Base-by-base conservation (phyloP, 2,113 vertebrate species). In the Pavo muticus region DNA sequence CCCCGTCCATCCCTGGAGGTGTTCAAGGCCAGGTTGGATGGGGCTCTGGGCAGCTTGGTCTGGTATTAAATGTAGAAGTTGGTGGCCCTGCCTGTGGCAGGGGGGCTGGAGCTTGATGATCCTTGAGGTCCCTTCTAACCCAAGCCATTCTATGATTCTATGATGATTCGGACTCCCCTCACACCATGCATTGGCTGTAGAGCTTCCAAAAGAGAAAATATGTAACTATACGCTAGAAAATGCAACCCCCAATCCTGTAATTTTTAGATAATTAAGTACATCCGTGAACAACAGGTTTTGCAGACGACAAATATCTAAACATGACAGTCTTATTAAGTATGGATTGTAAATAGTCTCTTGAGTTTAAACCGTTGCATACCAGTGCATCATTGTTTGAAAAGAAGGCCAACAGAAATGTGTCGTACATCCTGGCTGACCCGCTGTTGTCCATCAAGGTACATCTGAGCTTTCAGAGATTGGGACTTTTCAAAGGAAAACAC, bases 401-500 rank as follows among this genome's bases (percentile, higher is more conserved):
- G 29, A 90, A 60, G 2, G 32, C 40, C 69, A 32, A 25, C 56
- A 73, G 67, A 79, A 83, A 15, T 35, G 73, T 12, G 44, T 44
- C 27, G 11, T 37, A 32, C 63, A 32, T 64, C 39, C 72, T 45
- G 84, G 16, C 68, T 85, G 90, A 85, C 56, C 80, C 68, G 59
- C 79, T 76, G 86, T 64, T 86, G 24, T 91, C 93, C 75, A 47
- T 67, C 68, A 21, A 64, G 68, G 65, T 81, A 68, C 16, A 42
- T 50, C 4, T 27, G 87, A 72, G 79, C 77, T 86, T 59, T 78
- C 64, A 78, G 67, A 32, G 59, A 69, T 45, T n/a, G 35, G 76
- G 78, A 68, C 25, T 91, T 95, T 91, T 95, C 95, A 86, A 95
- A 95, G 85, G 92, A 56, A n/a, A 93, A 83, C 92, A 94, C 88